Conservation (phyloP, 2,888 invertebrate genomes). For the Clostera curtula region DNA sequence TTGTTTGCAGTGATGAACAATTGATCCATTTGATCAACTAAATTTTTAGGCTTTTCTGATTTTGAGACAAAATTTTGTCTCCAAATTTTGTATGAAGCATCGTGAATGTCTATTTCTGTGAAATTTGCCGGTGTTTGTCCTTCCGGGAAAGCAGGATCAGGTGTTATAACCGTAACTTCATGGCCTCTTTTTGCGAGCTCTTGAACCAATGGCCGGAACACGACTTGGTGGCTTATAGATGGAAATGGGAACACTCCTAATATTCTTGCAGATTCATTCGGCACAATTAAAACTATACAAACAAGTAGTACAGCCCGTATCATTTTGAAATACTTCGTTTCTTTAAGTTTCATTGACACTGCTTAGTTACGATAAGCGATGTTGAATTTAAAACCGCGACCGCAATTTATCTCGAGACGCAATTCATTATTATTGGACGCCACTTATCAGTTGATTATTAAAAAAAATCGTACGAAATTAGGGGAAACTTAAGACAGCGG, state of each 20-base stretch:
- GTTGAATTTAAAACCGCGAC: too few relatives aligned
- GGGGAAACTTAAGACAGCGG: too few relatives aligned
- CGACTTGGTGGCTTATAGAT: conserved; percentile 40
- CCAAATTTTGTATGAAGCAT: too few relatives aligned
- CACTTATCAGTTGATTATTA: too few relatives aligned
- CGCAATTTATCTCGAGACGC: too few relatives aligned
- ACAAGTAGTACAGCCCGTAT: too few relatives aligned
- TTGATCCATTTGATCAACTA: conserved; percentile 1
- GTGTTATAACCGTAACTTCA: conserved; percentile 7
- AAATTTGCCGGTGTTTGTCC: background rate
- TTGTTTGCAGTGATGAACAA: background rate
- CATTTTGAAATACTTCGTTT: too few relatives aligned
- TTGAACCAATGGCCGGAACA: conserved; percentile 24
- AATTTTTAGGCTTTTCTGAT: conserved; percentile 3
- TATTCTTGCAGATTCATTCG: conserved; percentile 24
- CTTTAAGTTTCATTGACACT: too few relatives aligned
- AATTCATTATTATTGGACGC: too few relatives aligned
- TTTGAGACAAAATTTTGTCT: conserved; percentile 1
- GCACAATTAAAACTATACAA: too few relatives aligned
- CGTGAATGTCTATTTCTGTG: conserved; percentile 4
- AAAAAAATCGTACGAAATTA: too few relatives aligned
- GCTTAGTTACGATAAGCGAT: too few relatives aligned
- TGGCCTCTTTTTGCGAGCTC: conserved; percentile 25
- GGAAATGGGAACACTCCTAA: conserved; percentile 28
- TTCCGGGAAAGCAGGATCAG: conserved; percentile 1